phyloP scores from a whole-genome alignment of 1,140 invertebrate species.

The Proctacanthus coquilletti region DNA sequence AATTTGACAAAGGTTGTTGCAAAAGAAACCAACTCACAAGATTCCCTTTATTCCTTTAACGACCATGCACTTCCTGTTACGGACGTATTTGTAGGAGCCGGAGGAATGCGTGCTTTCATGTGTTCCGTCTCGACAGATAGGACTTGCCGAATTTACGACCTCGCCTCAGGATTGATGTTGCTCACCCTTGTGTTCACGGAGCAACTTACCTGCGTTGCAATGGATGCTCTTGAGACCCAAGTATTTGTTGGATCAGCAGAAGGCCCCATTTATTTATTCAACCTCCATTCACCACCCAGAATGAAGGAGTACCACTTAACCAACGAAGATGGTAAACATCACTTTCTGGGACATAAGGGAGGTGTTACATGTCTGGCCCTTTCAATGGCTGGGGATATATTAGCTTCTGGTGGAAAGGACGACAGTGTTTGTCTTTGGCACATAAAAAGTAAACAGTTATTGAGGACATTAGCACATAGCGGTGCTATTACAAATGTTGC shows the following conservation, averaged over 20 bases:
- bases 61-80: conserved; percentile 63
- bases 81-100: conserved; percentile 51
- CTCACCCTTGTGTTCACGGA: conserved; percentile 58
- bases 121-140: conserved; percentile 64
- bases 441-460: conserved; percentile 51
- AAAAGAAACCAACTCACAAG: conserved; percentile 36
- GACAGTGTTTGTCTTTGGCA: conserved; percentile 64
- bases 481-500: conserved; percentile 54
- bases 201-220: conserved; percentile 48
- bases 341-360: conserved; percentile 47
- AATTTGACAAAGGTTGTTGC: conserved; percentile 32
- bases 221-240: conserved; percentile 51
- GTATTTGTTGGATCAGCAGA: conserved; percentile 55
- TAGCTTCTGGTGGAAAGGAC: conserved; percentile 63
- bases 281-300: conserved; percentile 46
- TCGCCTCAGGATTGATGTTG: conserved; percentile 47
- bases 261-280: conserved; percentile 52
- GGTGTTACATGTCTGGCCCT: conserved; percentile 51
- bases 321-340: conserved; percentile 30
- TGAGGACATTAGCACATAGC: conserved; percentile 52
- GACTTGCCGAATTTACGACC: conserved; percentile 67
- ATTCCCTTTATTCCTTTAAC: conserved; percentile 49
- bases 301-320: conserved; percentile 45
- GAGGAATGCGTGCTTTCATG: conserved; percentile 45
- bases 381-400: conserved; percentile 45